A percentile compares a stretch with the other conserved stretches of the same genome.
Evolutionary conservation across 2,888 invertebrate genomes (phyloP).

Genomic region (Diadromus collaris): DNA sequence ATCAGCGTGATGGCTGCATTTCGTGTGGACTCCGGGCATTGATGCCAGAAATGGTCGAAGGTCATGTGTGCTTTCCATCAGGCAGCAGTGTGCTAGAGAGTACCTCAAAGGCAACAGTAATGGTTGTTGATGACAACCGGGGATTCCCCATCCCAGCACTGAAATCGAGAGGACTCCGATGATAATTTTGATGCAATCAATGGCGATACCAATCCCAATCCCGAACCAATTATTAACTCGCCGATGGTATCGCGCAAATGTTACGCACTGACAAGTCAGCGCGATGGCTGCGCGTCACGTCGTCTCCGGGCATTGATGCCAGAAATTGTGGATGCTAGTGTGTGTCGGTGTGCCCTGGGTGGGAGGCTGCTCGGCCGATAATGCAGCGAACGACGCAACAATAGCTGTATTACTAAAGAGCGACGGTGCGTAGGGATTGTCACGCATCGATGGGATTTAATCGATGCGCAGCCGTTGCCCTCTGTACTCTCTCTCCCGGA

Average conservation of each 20-base stretch:
- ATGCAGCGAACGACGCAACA: conserved; percentile 32
- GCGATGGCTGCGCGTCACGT: neutral
- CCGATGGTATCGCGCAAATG: neutral
- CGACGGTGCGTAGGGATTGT: conserved; percentile 45
- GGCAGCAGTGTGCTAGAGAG: neutral
- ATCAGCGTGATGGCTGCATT: too few relatives aligned
- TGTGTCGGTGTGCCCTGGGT: neutral
- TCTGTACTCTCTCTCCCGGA: conserved; percentile 14
- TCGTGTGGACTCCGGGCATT: too few relatives aligned
- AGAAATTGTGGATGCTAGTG: neutral
- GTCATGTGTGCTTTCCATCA: too few relatives aligned
- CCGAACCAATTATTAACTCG: conserved; percentile 10
- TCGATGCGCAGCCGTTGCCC: conserved; percentile 45
- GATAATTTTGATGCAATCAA: conserved; percentile 3
- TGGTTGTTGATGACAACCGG: conserved; percentile 5
- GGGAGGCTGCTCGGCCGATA: conserved; percentile 23
- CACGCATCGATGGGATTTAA: conserved; percentile 49
- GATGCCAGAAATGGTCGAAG: too few relatives aligned
- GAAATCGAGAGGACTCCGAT: conserved; percentile 2
- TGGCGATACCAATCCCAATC: conserved; percentile 8
- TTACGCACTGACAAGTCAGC: neutral
- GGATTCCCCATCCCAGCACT: neutral
- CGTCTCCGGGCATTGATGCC: neutral
- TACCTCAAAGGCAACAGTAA: conserved; percentile 8
- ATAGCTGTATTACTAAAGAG: conserved; percentile 31